These are phyloP conservation scores for Nomada goodeniana DNA, from an alignment of 2,888 invertebrate species.

Conservation along the genomic window DNA sequence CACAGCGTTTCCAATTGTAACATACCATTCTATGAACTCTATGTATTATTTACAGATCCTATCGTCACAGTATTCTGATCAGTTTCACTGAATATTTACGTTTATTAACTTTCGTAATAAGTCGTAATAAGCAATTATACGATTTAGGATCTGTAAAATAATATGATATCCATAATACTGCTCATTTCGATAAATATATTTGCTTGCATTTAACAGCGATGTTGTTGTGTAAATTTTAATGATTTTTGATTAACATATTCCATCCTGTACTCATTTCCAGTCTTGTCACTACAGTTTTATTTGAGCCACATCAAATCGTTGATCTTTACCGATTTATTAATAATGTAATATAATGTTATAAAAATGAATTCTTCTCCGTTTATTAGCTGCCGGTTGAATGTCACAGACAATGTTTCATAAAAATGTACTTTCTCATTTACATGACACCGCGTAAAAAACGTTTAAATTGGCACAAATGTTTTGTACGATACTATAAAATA, in stretches of 20 bases:
- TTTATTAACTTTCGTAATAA: background rate
- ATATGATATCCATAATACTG: constrained; percentile 15
- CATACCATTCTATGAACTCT: constrained; percentile 32
- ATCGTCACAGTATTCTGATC: background rate
- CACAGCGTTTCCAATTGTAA: constrained; percentile 35
- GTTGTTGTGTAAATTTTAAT: constrained; percentile 10
- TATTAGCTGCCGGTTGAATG: background rate
- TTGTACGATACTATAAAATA: constrained; percentile 36
- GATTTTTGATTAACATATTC: constrained; percentile 12
- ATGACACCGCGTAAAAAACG: constrained; percentile 40
- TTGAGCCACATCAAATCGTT: constrained; percentile 21
- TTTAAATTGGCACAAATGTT: constrained; percentile 52
- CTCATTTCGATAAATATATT: constrained; percentile 4
- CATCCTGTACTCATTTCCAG: constrained; percentile 15
- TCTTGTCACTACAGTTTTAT: constrained; percentile 20
- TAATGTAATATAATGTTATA: constrained; percentile 22
- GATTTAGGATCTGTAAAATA: background rate
- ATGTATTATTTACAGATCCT: constrained; percentile 44
- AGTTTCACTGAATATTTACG: constrained; percentile 16
- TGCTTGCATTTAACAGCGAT: background rate
- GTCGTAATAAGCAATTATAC: background rate
- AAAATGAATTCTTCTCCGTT: constrained; percentile 24
- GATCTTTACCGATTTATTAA: constrained; percentile 20
- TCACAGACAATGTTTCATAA: background rate
- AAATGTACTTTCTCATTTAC: constrained; percentile 23